phyloP scores from a whole-genome alignment of 30 jellyfish, hydroid and myxozoan genomes.

The Calvadosia cruxmelitensis region DNA sequence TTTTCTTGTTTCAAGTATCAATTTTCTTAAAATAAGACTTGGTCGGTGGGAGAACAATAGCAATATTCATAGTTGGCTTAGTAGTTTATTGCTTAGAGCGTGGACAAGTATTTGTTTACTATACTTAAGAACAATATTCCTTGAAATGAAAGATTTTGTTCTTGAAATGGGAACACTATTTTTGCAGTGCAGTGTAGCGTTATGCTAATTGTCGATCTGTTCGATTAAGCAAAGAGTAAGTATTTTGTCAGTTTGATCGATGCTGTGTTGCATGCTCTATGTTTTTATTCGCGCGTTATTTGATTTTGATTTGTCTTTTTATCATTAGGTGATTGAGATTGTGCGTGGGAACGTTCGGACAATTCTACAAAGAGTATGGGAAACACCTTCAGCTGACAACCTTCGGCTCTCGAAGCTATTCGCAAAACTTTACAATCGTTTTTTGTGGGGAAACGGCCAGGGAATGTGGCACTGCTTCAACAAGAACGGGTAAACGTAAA shows the following conservation, averaged over 20 bases:
- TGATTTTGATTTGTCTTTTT: conserved; percentile 1
- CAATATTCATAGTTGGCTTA: too few relatives aligned
- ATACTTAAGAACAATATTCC: too few relatives aligned
- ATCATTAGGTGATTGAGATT: conserved; percentile 59
- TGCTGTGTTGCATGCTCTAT: too few relatives aligned
- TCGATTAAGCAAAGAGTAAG: background rate
- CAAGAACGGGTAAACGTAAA: conserved; percentile 53
- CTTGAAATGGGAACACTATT: too few relatives aligned
- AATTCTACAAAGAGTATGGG: conserved; percentile 55
- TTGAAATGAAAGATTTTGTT: too few relatives aligned
- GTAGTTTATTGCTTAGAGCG: too few relatives aligned
- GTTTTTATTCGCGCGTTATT: background rate
- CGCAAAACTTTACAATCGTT: conserved; percentile 51
- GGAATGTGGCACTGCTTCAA: conserved; percentile 82
- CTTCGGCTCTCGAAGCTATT: conserved; percentile 34
- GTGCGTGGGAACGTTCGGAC: conserved; percentile 75
- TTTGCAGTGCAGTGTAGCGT: too few relatives aligned
- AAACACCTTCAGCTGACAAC: conserved; percentile 39
- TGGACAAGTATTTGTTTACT: too few relatives aligned
- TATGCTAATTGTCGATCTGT: background rate
- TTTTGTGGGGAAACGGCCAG: conserved; percentile 74
- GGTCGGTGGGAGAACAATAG: too few relatives aligned
- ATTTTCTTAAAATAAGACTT: too few relatives aligned
- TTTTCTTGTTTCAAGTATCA: too few relatives aligned
- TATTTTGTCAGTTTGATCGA: background rate